These are phyloP conservation scores for Eledona agricola DNA, from an alignment of 2,888 invertebrate species.

Conservation along the genomic window DNA sequence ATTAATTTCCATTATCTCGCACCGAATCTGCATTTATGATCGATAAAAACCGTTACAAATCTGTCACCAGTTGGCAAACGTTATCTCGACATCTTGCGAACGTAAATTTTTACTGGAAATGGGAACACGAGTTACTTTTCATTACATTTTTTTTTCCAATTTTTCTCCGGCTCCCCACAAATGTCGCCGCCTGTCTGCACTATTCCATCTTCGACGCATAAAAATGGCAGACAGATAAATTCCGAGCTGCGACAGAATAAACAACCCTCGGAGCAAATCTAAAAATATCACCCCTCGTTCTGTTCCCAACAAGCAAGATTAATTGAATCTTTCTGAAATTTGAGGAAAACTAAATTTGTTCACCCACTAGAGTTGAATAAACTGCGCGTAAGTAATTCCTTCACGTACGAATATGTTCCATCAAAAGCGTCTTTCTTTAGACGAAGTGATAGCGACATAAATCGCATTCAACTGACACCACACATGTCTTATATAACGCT, in stretches of 20 bases:
- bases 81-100: conserved; percentile 16
- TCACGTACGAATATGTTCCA: conserved; percentile 1
- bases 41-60: conserved; percentile 16
- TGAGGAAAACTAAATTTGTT: no score
- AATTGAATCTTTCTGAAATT: no score
- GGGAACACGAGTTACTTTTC: no score
- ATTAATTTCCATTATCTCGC: conserved; percentile 13
- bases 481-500: conserved; percentile 14
- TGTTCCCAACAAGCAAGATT: no score
- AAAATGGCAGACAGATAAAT: conserved; percentile 22
- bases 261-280: conserved; percentile 21
- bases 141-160: no score
- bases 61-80: conserved; percentile 15
- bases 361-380: conserved; percentile 24
- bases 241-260: conserved; percentile 15
- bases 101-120: conserved; percentile 18
- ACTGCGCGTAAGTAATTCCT: conserved; percentile 11
- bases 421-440: background rate
- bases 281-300: conserved; percentile 20
- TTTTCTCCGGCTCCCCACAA: no score
- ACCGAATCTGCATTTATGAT: conserved; percentile 15
- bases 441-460: conserved; percentile 20
- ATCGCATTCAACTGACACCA: conserved; percentile 11
- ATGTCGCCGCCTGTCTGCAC: no score
- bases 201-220: no score